These are phyloP conservation scores for Minunthozetes semirufus DNA, from an alignment of 2,888 invertebrate species.

Conservation along the genomic window DNA sequence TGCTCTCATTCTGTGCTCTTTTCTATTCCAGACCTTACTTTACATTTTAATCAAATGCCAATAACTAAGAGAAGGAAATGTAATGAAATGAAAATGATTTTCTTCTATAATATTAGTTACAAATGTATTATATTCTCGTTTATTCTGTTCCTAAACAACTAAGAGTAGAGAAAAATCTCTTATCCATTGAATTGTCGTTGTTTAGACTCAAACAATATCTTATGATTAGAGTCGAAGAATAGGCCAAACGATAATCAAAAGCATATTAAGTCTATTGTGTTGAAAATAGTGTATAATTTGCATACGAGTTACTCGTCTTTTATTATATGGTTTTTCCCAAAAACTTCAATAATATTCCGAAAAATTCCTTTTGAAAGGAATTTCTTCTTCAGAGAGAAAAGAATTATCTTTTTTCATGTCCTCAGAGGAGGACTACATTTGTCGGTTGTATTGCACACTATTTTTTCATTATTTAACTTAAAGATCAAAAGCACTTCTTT, in stretches of 20 bases:
- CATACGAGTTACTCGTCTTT: constrained; percentile 18
- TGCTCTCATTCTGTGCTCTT: too few relatives aligned
- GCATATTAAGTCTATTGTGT: neutral
- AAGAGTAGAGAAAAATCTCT: neutral
- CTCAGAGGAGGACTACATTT: constrained; percentile 2
- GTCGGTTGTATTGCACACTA: neutral
- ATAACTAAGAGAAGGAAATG: too few relatives aligned
- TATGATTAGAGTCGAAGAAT: neutral
- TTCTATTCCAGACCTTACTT: too few relatives aligned
- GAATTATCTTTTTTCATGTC: neutral
- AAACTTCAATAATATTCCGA: neutral
- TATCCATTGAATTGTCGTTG: neutral
- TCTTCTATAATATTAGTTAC: too few relatives aligned
- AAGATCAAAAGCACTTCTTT: neutral
- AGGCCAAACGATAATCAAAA: neutral
- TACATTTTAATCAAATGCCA: too few relatives aligned
- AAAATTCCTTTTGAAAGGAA: too few relatives aligned
- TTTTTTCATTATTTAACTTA: neutral
- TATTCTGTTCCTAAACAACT: too few relatives aligned
- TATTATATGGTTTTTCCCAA: neutral
- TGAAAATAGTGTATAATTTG: constrained; percentile 1
- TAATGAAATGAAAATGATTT: too few relatives aligned
- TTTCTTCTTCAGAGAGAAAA: neutral
- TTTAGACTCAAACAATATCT: neutral
- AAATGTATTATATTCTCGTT: too few relatives aligned